Evolutionary conservation across 2,888 invertebrate genomes (phyloP).

Genomic region (Plebejus melissa): DNA sequence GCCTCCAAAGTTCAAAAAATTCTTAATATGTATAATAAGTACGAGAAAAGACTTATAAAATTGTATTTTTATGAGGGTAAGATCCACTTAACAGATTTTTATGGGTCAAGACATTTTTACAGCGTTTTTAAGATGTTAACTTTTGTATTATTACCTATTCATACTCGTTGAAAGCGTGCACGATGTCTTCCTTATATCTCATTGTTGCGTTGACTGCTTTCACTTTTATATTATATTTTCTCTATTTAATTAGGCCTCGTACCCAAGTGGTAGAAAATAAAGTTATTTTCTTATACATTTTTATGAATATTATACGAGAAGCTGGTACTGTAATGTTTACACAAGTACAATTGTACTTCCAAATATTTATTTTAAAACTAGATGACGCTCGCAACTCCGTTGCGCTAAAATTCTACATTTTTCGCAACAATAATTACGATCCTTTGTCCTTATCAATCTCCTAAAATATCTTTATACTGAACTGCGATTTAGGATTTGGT

Average conservation of each 20-base stretch:
- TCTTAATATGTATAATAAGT: neutral
- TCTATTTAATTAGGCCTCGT: slow-evolving; percentile 17
- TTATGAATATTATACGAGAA: neutral
- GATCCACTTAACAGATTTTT: slow-evolving; percentile 26
- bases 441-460: too few species aligned
- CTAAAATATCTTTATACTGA: too few species aligned
- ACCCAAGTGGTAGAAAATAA: too few species aligned
- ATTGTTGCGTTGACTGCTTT: slow-evolving; percentile 10
- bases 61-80: slow-evolving; percentile 24
- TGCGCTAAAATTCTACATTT: too few species aligned
- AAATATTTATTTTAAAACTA: neutral
- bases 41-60: slow-evolving; percentile 3
- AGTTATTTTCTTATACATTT: neutral
- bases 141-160: slow-evolving; percentile 16
- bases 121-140: slow-evolving; percentile 12
- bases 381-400: too few species aligned
- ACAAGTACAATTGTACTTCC: neutral
- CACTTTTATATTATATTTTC: neutral
- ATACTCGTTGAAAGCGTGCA: slow-evolving; percentile 1
- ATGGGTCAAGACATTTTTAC: slow-evolving; percentile 23
- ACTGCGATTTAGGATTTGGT: too few species aligned
- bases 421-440: too few species aligned
- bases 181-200: neutral
- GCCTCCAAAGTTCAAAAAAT: neutral
- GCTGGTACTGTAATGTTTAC: neutral